Conservation (phyloP, 2,113 vertebrate genomes). For the Sigmodon hispidus region DNA sequence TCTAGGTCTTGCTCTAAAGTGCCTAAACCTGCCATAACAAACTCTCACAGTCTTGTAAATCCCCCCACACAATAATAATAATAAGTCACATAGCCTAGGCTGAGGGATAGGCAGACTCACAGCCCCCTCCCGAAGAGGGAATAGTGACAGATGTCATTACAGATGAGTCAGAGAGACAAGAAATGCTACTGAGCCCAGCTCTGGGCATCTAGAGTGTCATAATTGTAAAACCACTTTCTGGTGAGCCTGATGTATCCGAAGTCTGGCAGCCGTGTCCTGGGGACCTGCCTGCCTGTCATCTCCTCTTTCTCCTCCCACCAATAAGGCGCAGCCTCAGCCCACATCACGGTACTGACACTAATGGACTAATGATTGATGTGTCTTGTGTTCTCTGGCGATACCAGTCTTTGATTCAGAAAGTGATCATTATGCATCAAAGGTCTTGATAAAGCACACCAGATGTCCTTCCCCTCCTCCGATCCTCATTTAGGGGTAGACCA, state of each 20-base stretch:
- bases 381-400: background rate
- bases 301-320: background rate
- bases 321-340: background rate
- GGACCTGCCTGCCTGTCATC: background rate
- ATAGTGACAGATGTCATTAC: background rate
- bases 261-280: background rate
- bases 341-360: rapidly evolving
- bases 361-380: background rate
- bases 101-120: background rate
- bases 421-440: background rate
- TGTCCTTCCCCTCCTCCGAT: background rate
- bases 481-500: background rate
- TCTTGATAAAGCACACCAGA: background rate
- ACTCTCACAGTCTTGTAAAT: background rate
- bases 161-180: background rate
- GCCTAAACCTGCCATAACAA: too few species aligned
- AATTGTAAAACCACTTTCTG: background rate
- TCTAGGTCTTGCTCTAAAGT: too few species aligned
- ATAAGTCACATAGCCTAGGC: background rate
- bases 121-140: background rate
- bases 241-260: background rate
- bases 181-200: background rate
- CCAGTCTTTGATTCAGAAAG: background rate
- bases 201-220: background rate
- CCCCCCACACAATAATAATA: background rate